Base-by-base conservation (phyloP, 2,797 vertebrate species). In the Micromesistius poutassou region DNA sequence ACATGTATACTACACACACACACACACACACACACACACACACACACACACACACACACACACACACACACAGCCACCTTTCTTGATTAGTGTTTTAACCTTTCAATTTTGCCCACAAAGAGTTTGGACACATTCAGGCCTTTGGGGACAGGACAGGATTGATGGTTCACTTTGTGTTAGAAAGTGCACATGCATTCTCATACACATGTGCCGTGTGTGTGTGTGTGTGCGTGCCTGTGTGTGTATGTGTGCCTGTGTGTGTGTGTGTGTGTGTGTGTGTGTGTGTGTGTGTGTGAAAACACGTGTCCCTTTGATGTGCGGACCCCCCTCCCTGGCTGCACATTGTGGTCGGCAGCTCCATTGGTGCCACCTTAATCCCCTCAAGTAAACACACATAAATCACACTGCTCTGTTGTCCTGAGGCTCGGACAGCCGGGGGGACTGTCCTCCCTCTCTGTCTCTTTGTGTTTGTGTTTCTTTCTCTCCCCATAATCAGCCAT, bases 311-410 rank as follows among this genome's bases (percentile, higher is more conserved):
- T 92, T 91, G 86, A 92, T 82, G 82, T 79, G 84, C 77, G 30
- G 84, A 86, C 86, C 84, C 83, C 83, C 88, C 71, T 86, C 86
- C 78, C 77, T 78, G 80, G 79, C 79, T 66, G 77, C 79, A 72
- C 84, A 91, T 91, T 91, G 89, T 91, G 86, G 83, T 42, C 78
- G 87, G 84, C 86, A 87, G 88, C 87, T 90, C 87, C 88, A 89
- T 91, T 91, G 89, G 89, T 91, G 87, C 90, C 87, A 91, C 90
- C 88, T 91, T 89, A 91, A 91, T 91, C 87, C 85, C 81, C 80
- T 87, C 85, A 89, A 83, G 81, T 89, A 87, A 87, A 90, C 81
- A 82, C 86, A 85, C 87, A 92, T 91, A 90, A 90, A 90, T 93
- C 89, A 91, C 66, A 36, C 74, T 70, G 84, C 83, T 81, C 78